A percentile compares a stretch with the other conserved stretches of the same genome.
Conservation (phyloP, 2,113 vertebrate species). For the Morone chrysops region DNA sequence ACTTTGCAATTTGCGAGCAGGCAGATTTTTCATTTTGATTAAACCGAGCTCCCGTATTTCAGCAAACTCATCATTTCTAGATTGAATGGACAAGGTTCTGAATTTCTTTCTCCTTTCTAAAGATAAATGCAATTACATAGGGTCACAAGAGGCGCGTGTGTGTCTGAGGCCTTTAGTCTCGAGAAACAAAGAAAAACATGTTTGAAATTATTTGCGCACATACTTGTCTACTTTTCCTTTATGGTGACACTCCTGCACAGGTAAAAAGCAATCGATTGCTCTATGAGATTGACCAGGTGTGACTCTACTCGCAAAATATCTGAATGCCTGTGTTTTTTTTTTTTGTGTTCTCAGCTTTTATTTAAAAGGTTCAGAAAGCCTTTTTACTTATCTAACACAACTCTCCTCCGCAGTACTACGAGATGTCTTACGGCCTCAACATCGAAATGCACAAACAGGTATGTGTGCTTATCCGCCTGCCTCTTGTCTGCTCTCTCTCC, state of each 20-base stretch:
- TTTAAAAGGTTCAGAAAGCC: constrained; percentile 7
- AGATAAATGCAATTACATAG: neutral
- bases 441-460: constrained; percentile 86
- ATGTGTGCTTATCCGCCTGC: constrained; percentile 46
- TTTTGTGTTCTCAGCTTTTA: neutral
- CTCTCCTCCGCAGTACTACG: constrained; percentile 83
- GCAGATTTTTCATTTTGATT: constrained; percentile 4
- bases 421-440: constrained; percentile 84
- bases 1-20: constrained; percentile 14
- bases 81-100: neutral
- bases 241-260: neutral
- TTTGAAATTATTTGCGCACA: neutral
- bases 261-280: neutral
- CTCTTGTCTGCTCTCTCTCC: constrained; percentile 8
- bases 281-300: neutral
- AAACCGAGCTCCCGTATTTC: neutral
- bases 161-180: neutral
- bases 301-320: neutral
- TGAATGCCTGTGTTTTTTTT: neutral
- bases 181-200: neutral
- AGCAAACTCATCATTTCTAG: neutral
- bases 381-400: constrained; percentile 80
- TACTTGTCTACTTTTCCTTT: neutral
- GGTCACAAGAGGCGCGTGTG: neutral
- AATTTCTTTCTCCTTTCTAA: neutral